These are phyloP conservation scores for Epinephelus awoara DNA, from an alignment of 2,797 vertebrate genomes.

Conservation along the genomic window DNA sequence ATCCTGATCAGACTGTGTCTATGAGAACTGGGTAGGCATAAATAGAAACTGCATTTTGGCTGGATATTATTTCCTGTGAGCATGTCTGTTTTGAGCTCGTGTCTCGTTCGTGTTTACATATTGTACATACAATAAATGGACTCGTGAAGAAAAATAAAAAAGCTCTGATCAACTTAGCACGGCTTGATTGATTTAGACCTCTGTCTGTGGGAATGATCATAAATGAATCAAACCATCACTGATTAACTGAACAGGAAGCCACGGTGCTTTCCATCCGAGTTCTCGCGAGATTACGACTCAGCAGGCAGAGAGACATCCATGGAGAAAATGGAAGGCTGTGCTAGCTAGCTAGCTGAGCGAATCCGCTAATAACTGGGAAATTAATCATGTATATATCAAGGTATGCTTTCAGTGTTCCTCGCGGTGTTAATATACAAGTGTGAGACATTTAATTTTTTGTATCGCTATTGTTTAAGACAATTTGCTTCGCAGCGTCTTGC, in stretches of 20 bases:
- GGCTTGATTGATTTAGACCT: neutral
- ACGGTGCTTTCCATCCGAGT: neutral
- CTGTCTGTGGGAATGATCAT: neutral
- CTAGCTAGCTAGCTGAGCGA: conserved; percentile 51
- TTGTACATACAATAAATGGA: conserved; percentile 87
- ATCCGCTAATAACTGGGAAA: conserved; percentile 50
- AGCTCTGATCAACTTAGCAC: conserved; percentile 38
- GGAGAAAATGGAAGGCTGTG: conserved; percentile 75
- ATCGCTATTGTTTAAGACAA: neutral
- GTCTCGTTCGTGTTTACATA: conserved; percentile 88
- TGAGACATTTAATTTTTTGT: neutral
- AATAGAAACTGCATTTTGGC: conserved; percentile 77
- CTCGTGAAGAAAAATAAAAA: conserved; percentile 75
- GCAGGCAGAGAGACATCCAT: conserved; percentile 14
- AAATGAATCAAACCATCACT: neutral
- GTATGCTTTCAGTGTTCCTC: conserved; percentile 53
- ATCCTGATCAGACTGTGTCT: conserved; percentile 62
- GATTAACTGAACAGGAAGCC: conserved; percentile 4
- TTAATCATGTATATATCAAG: conserved; percentile 47
- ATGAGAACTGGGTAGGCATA: conserved; percentile 58
- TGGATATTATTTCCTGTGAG: conserved; percentile 81
- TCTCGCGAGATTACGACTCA: conserved; percentile 67
- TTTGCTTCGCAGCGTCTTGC: neutral
- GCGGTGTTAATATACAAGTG: neutral
- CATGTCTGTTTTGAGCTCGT: conserved; percentile 83